Percentiles rank a stretch among this genome's conserved stretches.
These are phyloP conservation scores for Aphaenogaster ashmeadi DNA, from an alignment of 1,140 invertebrate species.

Conservation along the genomic window DNA sequence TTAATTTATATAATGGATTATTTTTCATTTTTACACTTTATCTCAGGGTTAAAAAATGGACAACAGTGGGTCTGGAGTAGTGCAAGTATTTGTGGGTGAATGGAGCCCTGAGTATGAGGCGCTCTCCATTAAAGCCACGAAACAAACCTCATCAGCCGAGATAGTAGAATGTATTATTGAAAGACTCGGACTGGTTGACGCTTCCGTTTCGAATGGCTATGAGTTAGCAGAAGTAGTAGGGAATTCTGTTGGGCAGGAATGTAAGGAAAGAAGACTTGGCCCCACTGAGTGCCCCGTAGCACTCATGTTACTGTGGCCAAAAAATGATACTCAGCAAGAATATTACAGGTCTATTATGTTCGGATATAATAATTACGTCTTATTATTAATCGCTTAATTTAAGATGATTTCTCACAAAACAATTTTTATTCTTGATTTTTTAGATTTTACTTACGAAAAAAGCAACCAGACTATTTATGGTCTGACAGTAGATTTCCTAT, in stretches of 20 bases:
- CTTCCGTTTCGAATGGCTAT: conserved; percentile 90
- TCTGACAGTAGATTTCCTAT: conserved; percentile 93
- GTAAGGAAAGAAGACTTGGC: conserved; percentile 96
- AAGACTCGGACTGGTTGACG: conserved; percentile 90
- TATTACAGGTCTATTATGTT: conserved; percentile 87
- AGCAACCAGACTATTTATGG: conserved; percentile 93
- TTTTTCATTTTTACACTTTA: background rate
- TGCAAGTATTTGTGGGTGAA: conserved; percentile 96
- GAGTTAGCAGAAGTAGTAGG: conserved; percentile 97
- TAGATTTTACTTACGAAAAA: conserved; percentile 95
- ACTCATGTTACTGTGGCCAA: conserved; percentile 97
- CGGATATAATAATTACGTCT: background rate
- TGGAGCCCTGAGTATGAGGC: conserved; percentile 96
- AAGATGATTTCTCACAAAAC: background rate
- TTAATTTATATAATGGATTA: background rate
- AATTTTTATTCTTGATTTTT: conserved; percentile 68
- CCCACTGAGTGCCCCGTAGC: conserved; percentile 96
- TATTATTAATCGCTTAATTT: background rate
- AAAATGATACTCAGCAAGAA: conserved; percentile 88
- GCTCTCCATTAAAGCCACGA: conserved; percentile 96
- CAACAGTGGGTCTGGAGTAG: conserved; percentile 83
- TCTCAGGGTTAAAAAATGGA: conserved; percentile 86
- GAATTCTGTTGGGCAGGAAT: conserved; percentile 94
- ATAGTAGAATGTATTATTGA: conserved; percentile 96
- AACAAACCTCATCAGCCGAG: conserved; percentile 96